Percentiles rank a stretch among this genome's conserved stretches.
Conservation (phyloP, 2,888 invertebrate genomes). For the Anticlea derivata region DNA sequence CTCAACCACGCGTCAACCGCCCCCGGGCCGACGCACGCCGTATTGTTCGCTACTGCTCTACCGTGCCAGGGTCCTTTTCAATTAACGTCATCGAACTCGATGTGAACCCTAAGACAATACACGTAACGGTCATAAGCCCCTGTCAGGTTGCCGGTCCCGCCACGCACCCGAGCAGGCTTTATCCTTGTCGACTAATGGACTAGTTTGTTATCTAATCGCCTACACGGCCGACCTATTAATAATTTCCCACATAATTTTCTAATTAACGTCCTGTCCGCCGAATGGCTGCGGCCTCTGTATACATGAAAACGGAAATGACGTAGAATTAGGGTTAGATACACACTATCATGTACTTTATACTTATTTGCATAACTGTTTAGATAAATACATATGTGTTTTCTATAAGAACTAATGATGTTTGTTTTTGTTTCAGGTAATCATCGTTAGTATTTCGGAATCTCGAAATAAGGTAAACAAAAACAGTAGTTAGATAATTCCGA, state of each 20-base stretch:
- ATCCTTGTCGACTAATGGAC: slow-evolving; percentile 77
- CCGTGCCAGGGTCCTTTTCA: slow-evolving; percentile 64
- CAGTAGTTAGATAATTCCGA: slow-evolving; percentile 38
- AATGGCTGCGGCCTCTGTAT: slow-evolving; percentile 56
- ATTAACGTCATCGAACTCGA: slow-evolving; percentile 48
- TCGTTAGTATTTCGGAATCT: slow-evolving; percentile 44
- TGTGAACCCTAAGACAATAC: slow-evolving; percentile 62
- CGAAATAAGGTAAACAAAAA: slow-evolving; percentile 46
- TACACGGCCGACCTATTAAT: slow-evolving; percentile 79
- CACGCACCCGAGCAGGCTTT: slow-evolving; percentile 44
- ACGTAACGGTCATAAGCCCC: slow-evolving; percentile 48
- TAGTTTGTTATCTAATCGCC: slow-evolving; percentile 83
- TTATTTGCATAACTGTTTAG: slow-evolving; percentile 48
- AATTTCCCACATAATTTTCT: slow-evolving; percentile 81
- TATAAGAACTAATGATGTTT: slow-evolving; percentile 47
- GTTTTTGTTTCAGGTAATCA: slow-evolving; percentile 76
- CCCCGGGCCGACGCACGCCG: slow-evolving; percentile 63
- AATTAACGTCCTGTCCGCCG: slow-evolving; percentile 75
- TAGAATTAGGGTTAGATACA: slow-evolving; percentile 55
- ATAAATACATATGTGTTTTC: slow-evolving; percentile 36
- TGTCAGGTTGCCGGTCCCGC: slow-evolving; percentile 30
- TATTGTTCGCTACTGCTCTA: slow-evolving; percentile 81
- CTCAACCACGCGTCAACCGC: slow-evolving; percentile 81
- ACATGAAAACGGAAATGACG: slow-evolving; percentile 69
- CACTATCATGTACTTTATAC: slow-evolving; percentile 43